These are phyloP conservation scores for Silurus asotus DNA, from an alignment of 2,113 vertebrate genomes.

Conservation along the genomic window DNA sequence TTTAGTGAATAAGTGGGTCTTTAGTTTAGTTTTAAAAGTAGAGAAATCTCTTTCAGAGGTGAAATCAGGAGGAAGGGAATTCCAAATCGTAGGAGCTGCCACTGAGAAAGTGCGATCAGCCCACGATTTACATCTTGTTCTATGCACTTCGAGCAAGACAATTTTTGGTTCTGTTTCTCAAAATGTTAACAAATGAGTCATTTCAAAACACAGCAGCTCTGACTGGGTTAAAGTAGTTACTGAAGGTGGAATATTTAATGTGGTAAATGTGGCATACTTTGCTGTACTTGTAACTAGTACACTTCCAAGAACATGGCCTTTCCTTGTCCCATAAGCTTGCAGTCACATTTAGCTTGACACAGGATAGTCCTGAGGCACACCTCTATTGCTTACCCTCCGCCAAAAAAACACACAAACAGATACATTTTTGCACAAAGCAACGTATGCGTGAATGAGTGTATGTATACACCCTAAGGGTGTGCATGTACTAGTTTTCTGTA, in stretches of 20 bases:
- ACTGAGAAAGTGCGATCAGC: too few species aligned
- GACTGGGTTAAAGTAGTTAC: background rate
- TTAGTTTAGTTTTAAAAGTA: too few species aligned
- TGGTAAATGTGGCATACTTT: background rate
- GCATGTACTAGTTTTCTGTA: background rate
- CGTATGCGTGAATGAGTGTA: background rate
- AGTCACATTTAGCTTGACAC: too few species aligned
- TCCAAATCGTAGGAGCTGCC: too few species aligned
- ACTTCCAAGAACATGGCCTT: background rate
- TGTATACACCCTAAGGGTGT: background rate
- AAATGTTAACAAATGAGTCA: background rate
- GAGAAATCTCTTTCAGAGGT: too few species aligned
- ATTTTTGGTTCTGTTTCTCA: background rate
- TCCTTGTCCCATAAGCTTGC: too few species aligned
- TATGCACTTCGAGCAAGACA: too few species aligned
- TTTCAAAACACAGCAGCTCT: background rate
- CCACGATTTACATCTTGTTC: too few species aligned
- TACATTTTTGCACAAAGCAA: background rate
- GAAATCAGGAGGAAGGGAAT: too few species aligned
- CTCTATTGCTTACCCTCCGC: background rate
- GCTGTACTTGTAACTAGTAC: background rate
- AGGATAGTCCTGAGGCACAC: background rate
- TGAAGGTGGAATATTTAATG: background rate
- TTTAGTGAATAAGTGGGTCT: too few species aligned
- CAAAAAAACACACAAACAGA: background rate